Evolutionary conservation across 2,888 invertebrate genomes (phyloP).

Genomic region (Keiferia lycopersicella): DNA sequence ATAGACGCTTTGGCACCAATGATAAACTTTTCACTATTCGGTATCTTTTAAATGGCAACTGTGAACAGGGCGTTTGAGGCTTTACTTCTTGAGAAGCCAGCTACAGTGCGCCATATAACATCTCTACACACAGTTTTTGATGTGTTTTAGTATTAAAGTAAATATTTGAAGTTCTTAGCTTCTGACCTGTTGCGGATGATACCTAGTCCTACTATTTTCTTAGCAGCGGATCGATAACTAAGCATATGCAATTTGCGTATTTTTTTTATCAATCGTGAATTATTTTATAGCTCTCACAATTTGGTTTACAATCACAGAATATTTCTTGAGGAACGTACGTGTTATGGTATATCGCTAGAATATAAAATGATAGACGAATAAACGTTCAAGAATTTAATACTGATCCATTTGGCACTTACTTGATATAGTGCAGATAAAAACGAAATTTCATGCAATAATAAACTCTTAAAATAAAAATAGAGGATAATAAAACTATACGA

Average conservation of each 20-base stretch:
- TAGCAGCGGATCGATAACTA: not conserved
- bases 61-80: no score
- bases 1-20: not conserved
- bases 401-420: not conserved
- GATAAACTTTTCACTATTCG: not conserved
- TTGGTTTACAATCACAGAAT: no score
- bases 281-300: not conserved
- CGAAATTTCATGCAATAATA: constrained; percentile 21
- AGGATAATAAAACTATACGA: constrained; percentile 48
- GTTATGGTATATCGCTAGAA: no score
- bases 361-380: no score
- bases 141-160: no score
- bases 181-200: not conserved
- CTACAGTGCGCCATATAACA: no score
- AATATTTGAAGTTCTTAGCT: not conserved
- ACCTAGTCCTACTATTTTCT: not conserved
- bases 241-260: not conserved
- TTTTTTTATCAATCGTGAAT: not conserved
- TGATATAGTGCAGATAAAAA: not conserved
- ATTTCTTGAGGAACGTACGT: no score
- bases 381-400: no score
- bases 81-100: no score
- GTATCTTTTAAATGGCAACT: not conserved
- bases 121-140: no score
- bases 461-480: constrained; percentile 42